Conservation (phyloP, 2,113 vertebrate genomes). For the Channa maculata region DNA sequence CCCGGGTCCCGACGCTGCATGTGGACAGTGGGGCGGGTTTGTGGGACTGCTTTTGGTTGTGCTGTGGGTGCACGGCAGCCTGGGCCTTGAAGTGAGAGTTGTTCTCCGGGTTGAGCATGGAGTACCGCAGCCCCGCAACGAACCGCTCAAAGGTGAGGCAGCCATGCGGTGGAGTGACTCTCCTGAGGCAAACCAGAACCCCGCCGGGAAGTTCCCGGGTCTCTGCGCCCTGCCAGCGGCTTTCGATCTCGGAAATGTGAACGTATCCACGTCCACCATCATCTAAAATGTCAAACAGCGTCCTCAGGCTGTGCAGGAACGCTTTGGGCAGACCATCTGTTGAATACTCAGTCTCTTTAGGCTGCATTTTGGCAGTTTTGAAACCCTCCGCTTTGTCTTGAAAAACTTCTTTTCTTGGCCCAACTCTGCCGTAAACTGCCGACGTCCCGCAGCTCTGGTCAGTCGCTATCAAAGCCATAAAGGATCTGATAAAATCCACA, state of each 20-base stretch:
- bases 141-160: conserved; percentile 94
- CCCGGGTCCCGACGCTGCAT: conserved; percentile 53
- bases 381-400: conserved; percentile 33
- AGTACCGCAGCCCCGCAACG: conserved; percentile 89
- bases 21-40: conserved; percentile 62
- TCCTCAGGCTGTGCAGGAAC: conserved; percentile 92
- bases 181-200: conserved; percentile 88
- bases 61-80: conserved; percentile 67
- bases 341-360: conserved; percentile 73
- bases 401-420: conserved; percentile 51
- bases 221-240: conserved; percentile 91
- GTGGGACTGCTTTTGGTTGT: conserved; percentile 38
- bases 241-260: conserved; percentile 95
- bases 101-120: conserved; percentile 85
- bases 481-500: conserved; percentile 6
- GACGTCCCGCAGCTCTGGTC: conserved; percentile 68
- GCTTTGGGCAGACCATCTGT: conserved; percentile 89
- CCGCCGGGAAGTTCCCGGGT: conserved; percentile 88
- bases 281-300: conserved; percentile 95
- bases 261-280: conserved; percentile 89
- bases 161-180: conserved; percentile 89
- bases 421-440: conserved; percentile 50
- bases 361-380: conserved; percentile 64
- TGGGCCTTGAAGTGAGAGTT: conserved; percentile 52
- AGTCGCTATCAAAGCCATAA: conserved; percentile 80